Evolutionary conservation across 2,797 vertebrate genomes (phyloP), one percentile per base, ranked within the genome.

Genomic region (Tragopan temminckii): DNA sequence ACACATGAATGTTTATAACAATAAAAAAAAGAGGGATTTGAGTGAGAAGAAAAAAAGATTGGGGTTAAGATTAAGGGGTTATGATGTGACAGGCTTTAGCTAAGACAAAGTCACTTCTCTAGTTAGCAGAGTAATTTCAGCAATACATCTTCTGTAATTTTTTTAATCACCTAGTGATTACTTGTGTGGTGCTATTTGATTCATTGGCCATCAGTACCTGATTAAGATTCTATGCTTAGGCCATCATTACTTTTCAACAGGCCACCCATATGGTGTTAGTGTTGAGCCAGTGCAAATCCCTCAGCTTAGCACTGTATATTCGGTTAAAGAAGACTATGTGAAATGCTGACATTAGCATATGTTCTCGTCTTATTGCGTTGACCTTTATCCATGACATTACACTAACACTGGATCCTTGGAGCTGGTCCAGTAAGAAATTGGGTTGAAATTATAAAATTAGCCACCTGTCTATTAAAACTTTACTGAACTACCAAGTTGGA

Each of bases 251-350:
- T 97, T 97, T 98, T 95, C 97, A 98, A 96, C 98, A 97, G 98
- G 98, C 98, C 98, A 98, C 98, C 98, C 98, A 99, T 99, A 98
- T 99, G 99, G 98, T 98, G 98, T 97, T 98, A 98, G 98, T 98
- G 98, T 98, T 98, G 98, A 98, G 98, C 98, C 98, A 94, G 97
- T 98, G 98, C 97, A 99, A 99, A 99, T 98, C 98, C 98, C 96
- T 95, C 97, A 97, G 98, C 98, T 98, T 99, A 98, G 97, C 97
- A 92, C 96, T 97, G 97, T 97, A 98, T 98, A 98, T 98, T 97
- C 98, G 97, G 97, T 97, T 98, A 97, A 97, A 97, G 98, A 98
- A 96, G 96, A 97, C 98, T 97, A 98, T 29, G 93, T 97, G 97
- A 97, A 98, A 97, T 97, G 97, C 97, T 98, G 98, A 98, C 97